Evolutionary conservation across 2,888 invertebrate genomes (phyloP), one percentile per base, ranked within the genome.

Genomic region (Anticlea derivata): DNA sequence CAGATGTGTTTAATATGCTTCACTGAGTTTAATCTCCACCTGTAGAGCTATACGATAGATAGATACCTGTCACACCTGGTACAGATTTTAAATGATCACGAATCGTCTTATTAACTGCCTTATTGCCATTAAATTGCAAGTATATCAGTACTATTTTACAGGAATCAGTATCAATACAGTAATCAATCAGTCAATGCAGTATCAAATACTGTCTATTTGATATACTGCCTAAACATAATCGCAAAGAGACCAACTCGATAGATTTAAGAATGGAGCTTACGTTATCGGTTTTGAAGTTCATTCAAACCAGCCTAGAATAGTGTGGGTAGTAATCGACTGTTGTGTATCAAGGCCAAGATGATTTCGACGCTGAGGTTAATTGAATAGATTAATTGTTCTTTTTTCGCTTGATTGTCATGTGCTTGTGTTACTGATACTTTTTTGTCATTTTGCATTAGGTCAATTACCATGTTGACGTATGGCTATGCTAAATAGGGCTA

Each of bases 311-410:
- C 13, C 22, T 35, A 20, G n/a, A 13, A 31, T 41, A 10, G 47
- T 6, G 52, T 51, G 46, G 52, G 52, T n/a, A 30, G 41, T 12
- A 26, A 22, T 22, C 22, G 37, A 38, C 46, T 22, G 31, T 45
- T 50, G 29, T 31, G 37, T 38, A 38, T 33, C 52, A 52, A 52
- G 52, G 52, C 22, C 43, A 41, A 10, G 12, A 47, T 47, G 31
- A 33, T 43, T 52, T 41, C 40, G 31, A 46, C 11, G 34, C 5
- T 33, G 17, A 22, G 31, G 27, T 27, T 38, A 37, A 47, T 44
- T 45, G 34, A 44, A 37, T 43, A 31, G 31, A 39, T 34, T 17
- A 39, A 10, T 34, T 17, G 2, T 17, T 3, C 17, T 33, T 33
- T 10, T 44, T 39, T 45, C 22, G 17, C 17, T 17, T 17, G 17